Evolutionary conservation across 1,140 invertebrate genomes (phyloP).

Genomic region (Sitobion miscanthi): DNA sequence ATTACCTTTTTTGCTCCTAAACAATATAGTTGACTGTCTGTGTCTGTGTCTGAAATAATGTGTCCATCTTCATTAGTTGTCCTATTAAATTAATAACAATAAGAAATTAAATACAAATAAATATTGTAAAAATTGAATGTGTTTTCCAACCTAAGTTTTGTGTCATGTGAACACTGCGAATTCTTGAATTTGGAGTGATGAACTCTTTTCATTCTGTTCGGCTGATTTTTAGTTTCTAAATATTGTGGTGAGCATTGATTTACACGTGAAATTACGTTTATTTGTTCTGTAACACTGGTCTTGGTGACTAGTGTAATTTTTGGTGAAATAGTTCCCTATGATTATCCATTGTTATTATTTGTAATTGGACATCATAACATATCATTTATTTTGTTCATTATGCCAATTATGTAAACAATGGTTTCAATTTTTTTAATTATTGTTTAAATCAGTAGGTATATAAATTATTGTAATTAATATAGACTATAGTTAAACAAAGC

Average conservation of each 20-base stretch:
- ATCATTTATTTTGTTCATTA: neutral
- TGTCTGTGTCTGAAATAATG: constrained; percentile 10
- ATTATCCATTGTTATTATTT: constrained; percentile 16
- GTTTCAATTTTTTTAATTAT: neutral
- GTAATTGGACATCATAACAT: neutral
- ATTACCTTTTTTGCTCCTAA: neutral
- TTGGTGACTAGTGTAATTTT: constrained; percentile 33
- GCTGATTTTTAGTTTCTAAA: neutral
- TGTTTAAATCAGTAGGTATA: neutral
- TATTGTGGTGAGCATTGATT: neutral
- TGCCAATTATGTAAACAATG: neutral
- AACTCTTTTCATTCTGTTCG: constrained; percentile 25
- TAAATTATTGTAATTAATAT: neutral
- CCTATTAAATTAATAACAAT: neutral
- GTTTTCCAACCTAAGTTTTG: neutral
- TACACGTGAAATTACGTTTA: neutral
- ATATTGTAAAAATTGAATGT: neutral
- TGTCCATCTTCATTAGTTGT: neutral
- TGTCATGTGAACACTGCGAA: neutral
- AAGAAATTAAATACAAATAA: neutral
- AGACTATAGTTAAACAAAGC: neutral
- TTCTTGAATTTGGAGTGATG: neutral
- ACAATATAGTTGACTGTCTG: constrained; percentile 26
- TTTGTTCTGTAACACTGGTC: constrained; percentile 23
- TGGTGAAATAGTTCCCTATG: constrained; percentile 41